These are phyloP conservation scores for Gandaritis pyraliata DNA, from an alignment of 2,888 invertebrate species.

Conservation along the genomic window DNA sequence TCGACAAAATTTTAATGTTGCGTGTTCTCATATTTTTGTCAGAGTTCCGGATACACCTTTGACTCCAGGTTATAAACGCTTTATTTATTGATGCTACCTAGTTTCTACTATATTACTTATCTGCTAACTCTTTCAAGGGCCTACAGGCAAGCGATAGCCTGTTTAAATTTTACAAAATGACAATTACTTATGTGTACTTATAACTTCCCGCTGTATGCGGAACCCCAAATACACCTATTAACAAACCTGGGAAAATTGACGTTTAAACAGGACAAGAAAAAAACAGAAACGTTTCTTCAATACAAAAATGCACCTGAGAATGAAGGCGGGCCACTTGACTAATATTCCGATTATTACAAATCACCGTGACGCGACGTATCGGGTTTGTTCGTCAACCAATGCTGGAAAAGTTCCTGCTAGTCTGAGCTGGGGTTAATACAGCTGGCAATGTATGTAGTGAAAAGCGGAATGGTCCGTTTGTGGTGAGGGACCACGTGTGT, in stretches of 20 bases:
- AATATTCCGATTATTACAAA: constrained; percentile 79
- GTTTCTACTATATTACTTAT: no score
- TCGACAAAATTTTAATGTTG: constrained; percentile 56
- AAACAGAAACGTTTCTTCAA: constrained; percentile 77
- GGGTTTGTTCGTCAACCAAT: constrained; percentile 44
- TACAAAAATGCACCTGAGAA: constrained; percentile 84
- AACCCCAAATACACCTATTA: constrained; percentile 70
- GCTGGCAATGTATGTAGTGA: constrained; percentile 49
- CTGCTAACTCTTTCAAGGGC: no score
- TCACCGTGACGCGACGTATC: constrained; percentile 54
- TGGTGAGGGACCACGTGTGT: constrained; percentile 51
- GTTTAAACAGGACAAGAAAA: constrained; percentile 78
- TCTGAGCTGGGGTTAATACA: constrained; percentile 14
- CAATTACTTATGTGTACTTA: no score
- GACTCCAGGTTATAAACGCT: no score
- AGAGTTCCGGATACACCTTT: constrained; percentile 42
- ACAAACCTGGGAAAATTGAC: constrained; percentile 78
- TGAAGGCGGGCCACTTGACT: constrained; percentile 82
- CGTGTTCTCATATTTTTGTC: constrained; percentile 8
- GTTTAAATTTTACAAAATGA: no score
- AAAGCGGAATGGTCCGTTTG: constrained; percentile 29
- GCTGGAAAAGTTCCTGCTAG: constrained; percentile 24
- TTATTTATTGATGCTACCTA: no score
- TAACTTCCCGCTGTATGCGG: constrained; percentile 23
- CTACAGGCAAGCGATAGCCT: no score